Evolutionary conservation across 2,888 invertebrate genomes (phyloP).

Genomic region (Coleophora deauratella): DNA sequence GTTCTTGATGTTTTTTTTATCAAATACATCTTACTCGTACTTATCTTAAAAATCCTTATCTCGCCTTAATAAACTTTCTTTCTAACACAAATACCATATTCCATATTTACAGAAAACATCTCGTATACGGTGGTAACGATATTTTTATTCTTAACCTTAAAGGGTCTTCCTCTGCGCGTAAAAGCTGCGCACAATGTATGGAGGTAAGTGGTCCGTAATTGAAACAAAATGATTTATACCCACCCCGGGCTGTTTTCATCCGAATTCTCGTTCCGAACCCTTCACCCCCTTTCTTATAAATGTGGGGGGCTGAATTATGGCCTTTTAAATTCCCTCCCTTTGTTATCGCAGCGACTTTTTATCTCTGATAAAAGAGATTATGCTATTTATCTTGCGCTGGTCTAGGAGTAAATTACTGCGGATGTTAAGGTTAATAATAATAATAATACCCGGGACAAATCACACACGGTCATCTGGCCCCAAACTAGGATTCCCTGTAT

Average conservation of each 20-base stretch:
- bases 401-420: conserved; percentile 4
- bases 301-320: conserved; percentile 8
- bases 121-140: no score
- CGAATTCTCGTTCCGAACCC: conserved; percentile 3
- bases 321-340: conserved; percentile 13
- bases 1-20: no score
- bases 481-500: no score
- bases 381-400: conserved; percentile 10
- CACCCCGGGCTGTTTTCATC: conserved; percentile 5
- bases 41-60: no score
- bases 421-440: conserved; percentile 1
- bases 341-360: conserved; percentile 13
- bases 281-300: neutral
- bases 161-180: neutral
- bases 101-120: no score
- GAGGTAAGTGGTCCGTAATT: conserved; percentile 12
- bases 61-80: no score
- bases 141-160: no score
- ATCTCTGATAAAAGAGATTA: conserved; percentile 12
- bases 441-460: no score
- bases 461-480: no score
- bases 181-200: neutral
- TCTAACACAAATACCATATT: no score
- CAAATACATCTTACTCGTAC: no score
- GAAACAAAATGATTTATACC: conserved; percentile 14